Percentiles rank a stretch among this genome's conserved stretches.
These are phyloP conservation scores for Diabrotica balteata DNA, from an alignment of 2,888 invertebrate genomes.

Conservation along the genomic window DNA sequence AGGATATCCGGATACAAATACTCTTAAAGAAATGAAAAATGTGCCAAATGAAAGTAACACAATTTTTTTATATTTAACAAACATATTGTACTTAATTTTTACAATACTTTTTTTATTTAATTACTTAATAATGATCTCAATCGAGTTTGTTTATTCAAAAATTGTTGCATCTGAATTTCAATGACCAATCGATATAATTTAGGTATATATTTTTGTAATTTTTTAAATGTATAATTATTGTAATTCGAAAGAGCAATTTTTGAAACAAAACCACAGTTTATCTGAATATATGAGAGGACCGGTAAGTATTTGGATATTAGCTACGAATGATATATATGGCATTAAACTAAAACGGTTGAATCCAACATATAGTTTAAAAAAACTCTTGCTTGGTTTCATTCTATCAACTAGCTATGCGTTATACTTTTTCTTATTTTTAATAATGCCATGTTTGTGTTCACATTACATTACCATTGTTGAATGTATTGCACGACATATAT, in stretches of 20 bases:
- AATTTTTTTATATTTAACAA: constrained; percentile 29
- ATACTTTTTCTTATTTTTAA: too few relatives aligned
- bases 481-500: too few relatives aligned
- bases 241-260: constrained; percentile 21
- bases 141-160: constrained; percentile 15
- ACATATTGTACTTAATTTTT: constrained; percentile 37
- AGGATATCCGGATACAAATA: too few relatives aligned
- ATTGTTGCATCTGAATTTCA: constrained; percentile 15
- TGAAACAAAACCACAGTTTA: constrained; percentile 7
- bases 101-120: constrained; percentile 15
- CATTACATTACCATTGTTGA: too few relatives aligned
- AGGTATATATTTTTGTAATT: constrained; percentile 28
- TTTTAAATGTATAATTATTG: constrained; percentile 25
- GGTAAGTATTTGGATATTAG: too few relatives aligned
- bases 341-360: too few relatives aligned
- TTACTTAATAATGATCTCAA: constrained; percentile 26
- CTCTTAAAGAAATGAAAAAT: constrained; percentile 25
- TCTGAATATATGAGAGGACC: too few relatives aligned
- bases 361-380: too few relatives aligned
- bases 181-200: constrained; percentile 19
- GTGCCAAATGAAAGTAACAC: constrained; percentile 50
- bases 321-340: too few relatives aligned
- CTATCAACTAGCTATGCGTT: too few relatives aligned
- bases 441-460: too few relatives aligned
- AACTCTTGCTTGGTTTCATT: too few relatives aligned